A percentile compares a stretch with the other conserved stretches of the same genome.
phyloP scores from a whole-genome alignment of 2,113 vertebrate species.

The Sphaerodactylus townsendi region DNA sequence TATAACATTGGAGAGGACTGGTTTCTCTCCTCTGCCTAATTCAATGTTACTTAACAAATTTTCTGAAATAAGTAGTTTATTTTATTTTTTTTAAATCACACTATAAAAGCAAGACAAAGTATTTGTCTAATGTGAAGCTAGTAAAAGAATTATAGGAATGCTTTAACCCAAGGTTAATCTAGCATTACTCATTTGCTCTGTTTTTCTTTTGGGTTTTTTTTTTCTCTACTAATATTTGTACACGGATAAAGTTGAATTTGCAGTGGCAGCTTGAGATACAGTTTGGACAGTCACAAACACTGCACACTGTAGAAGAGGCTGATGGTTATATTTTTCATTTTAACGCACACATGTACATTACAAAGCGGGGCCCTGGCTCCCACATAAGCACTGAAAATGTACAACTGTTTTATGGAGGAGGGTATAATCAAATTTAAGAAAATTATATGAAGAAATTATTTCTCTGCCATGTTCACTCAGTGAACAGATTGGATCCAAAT shows the following conservation, averaged over 20 bases:
- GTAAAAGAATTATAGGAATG: not conserved
- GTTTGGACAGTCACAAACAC: not conserved
- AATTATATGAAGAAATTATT: not conserved
- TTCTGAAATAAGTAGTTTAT: not conserved
- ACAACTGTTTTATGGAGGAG: not conserved
- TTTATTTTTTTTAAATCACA: constrained; percentile 12
- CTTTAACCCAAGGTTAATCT: not conserved
- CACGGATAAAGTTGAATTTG: not conserved
- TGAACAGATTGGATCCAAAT: not conserved
- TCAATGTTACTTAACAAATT: constrained; percentile 32
- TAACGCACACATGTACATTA: not conserved
- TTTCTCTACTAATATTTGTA: not conserved
- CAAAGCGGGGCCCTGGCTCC: not conserved
- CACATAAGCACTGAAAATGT: not conserved
- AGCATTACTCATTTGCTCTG: not conserved
- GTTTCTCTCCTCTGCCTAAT: constrained; percentile 8
- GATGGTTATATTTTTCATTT: not conserved
- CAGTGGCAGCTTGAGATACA: not conserved
- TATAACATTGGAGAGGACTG: constrained; percentile 40
- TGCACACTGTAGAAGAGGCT: not conserved
- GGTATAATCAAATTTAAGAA: not conserved
- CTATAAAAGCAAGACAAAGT: constrained; percentile 4
- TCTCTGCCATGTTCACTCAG: not conserved
- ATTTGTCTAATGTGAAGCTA: not conserved
- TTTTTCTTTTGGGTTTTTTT: not conserved